Evolutionary conservation across 1,140 invertebrate genomes (phyloP), one percentile per base, ranked within the genome.

Genomic region (Cecropterus lyciades): DNA sequence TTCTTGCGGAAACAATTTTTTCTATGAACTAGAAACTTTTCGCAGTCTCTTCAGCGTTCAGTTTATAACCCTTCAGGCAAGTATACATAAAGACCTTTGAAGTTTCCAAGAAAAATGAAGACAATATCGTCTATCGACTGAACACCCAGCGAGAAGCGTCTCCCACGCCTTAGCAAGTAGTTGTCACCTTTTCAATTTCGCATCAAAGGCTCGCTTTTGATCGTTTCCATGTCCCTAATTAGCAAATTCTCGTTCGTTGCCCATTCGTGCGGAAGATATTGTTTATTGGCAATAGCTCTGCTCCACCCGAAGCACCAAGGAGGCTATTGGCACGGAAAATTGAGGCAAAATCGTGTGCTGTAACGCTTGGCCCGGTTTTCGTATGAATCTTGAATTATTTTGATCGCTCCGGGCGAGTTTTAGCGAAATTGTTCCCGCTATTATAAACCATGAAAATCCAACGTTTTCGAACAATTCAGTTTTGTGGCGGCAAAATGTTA

Each of bases 161-260:
- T 46, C 67, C 46, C 65, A 65, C 67, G 76, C 72, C 76, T 69
- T 67, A 67, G 60, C 70, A 62, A 63, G 62, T 75, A 73, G 69
- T 85, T 87, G 83, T 84, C 84, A 82, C 84, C 82, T 89, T 85
- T 85, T 83, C 86, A 87, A 78, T 82, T 81, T 83, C 75, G 70
- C 86, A 87, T 91, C 85, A 88, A 89, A 88, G 85, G 80, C 70
- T 72, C 70, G 67, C 75, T 77, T 81, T 85, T 79, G 84, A 89
- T 85, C 84, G 73, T 78, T 79, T 76, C 84, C 82, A 81, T 78
- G 86, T 80, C 85, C 84, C 87, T 91, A 91, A 91, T 91, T 91
- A 91, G 85, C 82, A 83, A 82, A 82, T 82, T 70, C 85, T 81
- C 84, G 83, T 79, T 82, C 79, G 72, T 46, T 37, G 69, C 56